Evolutionary conservation across 2,797 vertebrate species (phyloP).

Genomic region (Bufotes viridis): DNA sequence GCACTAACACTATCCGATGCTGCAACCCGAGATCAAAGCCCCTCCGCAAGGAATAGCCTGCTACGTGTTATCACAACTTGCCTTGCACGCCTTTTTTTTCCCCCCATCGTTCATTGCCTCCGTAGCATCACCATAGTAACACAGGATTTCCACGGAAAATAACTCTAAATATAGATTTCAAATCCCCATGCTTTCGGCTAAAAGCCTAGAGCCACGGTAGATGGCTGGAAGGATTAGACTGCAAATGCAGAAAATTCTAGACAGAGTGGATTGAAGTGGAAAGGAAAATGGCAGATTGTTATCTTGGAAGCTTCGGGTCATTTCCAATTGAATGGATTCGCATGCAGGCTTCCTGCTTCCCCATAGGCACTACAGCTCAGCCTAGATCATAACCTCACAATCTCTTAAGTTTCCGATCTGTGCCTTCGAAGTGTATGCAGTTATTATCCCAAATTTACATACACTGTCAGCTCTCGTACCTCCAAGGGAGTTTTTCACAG

Average conservation of each 20-base stretch:
- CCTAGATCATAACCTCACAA: constrained; percentile 31
- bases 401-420: constrained; percentile 25
- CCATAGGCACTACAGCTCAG: constrained; percentile 5
- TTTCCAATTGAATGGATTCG: constrained; percentile 52
- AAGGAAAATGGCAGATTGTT: constrained; percentile 23
- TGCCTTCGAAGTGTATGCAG: constrained; percentile 18
- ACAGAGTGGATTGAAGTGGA: constrained; percentile 49
- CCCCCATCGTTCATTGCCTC: constrained; percentile 63
- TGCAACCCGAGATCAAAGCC: constrained; percentile 10
- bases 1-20: constrained; percentile 35
- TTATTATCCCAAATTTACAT: constrained; percentile 42
- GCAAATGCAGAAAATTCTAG: constrained; percentile 28
- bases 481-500: constrained; percentile 42
- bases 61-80: constrained; percentile 55
- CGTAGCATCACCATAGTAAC: constrained; percentile 78
- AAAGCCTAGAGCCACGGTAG: constrained; percentile 70
- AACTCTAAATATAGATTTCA: constrained; percentile 80
- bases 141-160: constrained; percentile 73
- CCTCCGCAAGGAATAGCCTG: constrained; percentile 44
- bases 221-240: constrained; percentile 64
- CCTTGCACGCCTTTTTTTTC: constrained; percentile 64
- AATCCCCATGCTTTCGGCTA: constrained; percentile 74
- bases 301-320: constrained; percentile 24
- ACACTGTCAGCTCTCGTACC: constrained; percentile 30
- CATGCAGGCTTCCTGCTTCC: constrained; percentile 45